Percentiles rank a stretch among this genome's conserved stretches.
Conservation (phyloP, 1,140 invertebrate species). For the Harpegnathos saltator region DNA sequence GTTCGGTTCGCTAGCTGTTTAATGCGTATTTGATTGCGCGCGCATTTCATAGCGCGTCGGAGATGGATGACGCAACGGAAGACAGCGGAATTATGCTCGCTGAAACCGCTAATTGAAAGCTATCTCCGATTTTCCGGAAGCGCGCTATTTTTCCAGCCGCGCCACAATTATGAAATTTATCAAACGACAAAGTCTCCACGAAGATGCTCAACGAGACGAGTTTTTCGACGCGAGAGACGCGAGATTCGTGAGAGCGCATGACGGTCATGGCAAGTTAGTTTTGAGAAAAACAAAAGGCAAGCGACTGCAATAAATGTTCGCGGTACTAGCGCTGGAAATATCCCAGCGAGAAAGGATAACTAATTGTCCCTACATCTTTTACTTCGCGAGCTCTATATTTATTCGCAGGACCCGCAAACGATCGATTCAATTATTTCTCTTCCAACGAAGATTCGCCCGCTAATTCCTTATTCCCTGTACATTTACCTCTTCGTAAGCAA, state of each 20-base stretch:
- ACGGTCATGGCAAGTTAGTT: background rate
- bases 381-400: constrained; percentile 3
- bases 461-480: background rate
- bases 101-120: constrained; percentile 36
- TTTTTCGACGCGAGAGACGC: background rate
- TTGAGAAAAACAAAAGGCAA: background rate
- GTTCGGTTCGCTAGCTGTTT: constrained; percentile 27
- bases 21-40: constrained; percentile 47
- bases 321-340: background rate
- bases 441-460: background rate
- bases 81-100: constrained; percentile 16
- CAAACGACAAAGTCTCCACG: background rate
- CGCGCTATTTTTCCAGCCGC: background rate
- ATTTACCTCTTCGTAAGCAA: background rate
- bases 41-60: background rate
- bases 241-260: background rate
- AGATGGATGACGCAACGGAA: background rate
- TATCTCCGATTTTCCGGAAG: background rate
- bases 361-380: constrained; percentile 19
- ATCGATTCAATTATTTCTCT: constrained; percentile 7
- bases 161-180: constrained; percentile 18
- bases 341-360: constrained; percentile 12
- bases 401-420: background rate
- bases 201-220: background rate
- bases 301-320: constrained; percentile 9